Evolutionary conservation across 2,113 vertebrate species (phyloP), one percentile per base, ranked within the genome.

Genomic region (Excalfactoria chinensis): DNA sequence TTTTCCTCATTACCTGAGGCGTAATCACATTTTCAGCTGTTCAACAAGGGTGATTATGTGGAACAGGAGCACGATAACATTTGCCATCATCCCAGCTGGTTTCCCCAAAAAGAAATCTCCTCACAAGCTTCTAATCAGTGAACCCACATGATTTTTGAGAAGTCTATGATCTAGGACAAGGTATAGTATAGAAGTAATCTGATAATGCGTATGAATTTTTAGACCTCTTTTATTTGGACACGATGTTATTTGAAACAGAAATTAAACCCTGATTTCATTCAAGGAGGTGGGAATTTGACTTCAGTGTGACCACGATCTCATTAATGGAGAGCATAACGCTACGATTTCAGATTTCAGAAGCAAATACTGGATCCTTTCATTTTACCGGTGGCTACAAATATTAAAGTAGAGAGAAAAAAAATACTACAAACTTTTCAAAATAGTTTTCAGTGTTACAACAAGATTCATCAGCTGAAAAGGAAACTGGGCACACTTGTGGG

Each of bases 1-100:
- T 89, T 76, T 89, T 89, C 37, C 78, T 90, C 71, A 60, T 93
- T 94, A 96, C 93, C 96, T 93, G 91, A 89, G 93, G 94, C 82
- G 68, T 89, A 93, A 92, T 92, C 96, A 89, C 87, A 91, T 91
- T 63, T 35, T 94, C 93, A 91, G 88, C 93, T 93, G 77, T 84
- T 95, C 92, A 91, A 82, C 81, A 87, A 72, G 74, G 64, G 43
- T 75, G 92, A 68, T 95, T 90, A 95, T 86, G 53, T 58, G 79
- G 66, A 94, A 93, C 76, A 84, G 72, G 82, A 86, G 69, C 48
- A 37, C 81, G 83, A 55, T 93, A 94, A 86, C 6, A 4, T 62
- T 81, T 93, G 72, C 83, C 58, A 78, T 91, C 76, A 91, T 89
- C 59, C 79, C 89, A 95, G 93, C 79, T 95, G 85, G 72, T 88